Evolutionary conservation across 2,113 vertebrate genomes (phyloP), one percentile per base, ranked within the genome.

Genomic region (Mormyrus iriodes): DNA sequence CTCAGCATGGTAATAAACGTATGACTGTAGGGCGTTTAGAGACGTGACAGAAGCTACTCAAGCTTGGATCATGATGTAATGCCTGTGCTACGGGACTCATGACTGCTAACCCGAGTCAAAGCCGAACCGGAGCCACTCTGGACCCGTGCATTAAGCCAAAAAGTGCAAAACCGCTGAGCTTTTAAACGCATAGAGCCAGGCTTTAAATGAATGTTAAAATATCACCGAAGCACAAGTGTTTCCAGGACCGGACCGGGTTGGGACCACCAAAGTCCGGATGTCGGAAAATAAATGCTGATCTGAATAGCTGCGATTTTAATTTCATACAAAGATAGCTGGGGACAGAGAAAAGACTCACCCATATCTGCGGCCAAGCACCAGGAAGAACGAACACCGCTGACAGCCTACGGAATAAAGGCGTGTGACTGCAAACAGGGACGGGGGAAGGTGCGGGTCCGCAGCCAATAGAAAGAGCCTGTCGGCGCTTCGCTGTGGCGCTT

Each of bases 331-430:
- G 31, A 53, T 39, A 46, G 19, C 21, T 10, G 15, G 82, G 44
- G 55, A 55, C 10, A 61, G 73, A 9, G 31, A 84, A 44, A 85
- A 58, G 52, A 89, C 88, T 89, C 53, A 89, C 76, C 51, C 17
- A 83, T 39, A 89, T 79, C 79, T 84, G 79, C 79, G 53, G 35
- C 51, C 24, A 84, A 44, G 42, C 82, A 84, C 46, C 87, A 88
- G 87, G 88, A 89, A 89, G 52, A 89, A 48, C 39, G 48, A 83
- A 82, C 51, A 89, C 61, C 10, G n/a, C 82, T 85, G 88, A 89
- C 79, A 61, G 79, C 24, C 73, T 21, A 89, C 51, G 31, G 27
- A 58, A 53, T 35, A 55, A n/a, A 73, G 51, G 87, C 73, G 76
- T 21, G 65, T 49, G 21, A 31, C 49, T 51, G n/a, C n/a, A 86